Conservation (phyloP, 1,140 invertebrate genomes). For the Cephus cinctus region DNA sequence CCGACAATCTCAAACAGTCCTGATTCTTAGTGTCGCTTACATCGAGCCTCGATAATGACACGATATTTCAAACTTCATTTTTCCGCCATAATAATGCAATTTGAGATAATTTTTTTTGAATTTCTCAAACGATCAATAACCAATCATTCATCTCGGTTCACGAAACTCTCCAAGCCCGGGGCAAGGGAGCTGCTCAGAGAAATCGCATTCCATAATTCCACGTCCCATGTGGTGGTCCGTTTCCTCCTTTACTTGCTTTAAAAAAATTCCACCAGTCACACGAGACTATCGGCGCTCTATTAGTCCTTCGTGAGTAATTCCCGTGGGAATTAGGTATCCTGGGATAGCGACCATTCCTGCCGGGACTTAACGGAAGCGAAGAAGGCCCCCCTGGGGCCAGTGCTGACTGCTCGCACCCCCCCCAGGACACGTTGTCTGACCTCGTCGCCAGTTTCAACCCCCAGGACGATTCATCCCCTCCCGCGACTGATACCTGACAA, state of each 20-base stretch:
- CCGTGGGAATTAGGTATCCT: slow-evolving; percentile 46
- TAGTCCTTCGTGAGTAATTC: slow-evolving; percentile 48
- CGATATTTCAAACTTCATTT: not conserved
- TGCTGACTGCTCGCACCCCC: slow-evolving; percentile 40
- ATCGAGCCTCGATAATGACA: not conserved
- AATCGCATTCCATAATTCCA: slow-evolving; percentile 15
- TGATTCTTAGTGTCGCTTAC: not conserved
- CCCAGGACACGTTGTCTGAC: slow-evolving; percentile 25
- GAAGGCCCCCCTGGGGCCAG: slow-evolving; percentile 38
- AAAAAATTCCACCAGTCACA: not conserved
- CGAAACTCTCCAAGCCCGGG: too few relatives aligned
- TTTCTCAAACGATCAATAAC: too few relatives aligned
- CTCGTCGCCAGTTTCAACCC: not conserved
- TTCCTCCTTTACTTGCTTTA: not conserved
- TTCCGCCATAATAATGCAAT: too few relatives aligned
- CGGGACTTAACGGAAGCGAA: slow-evolving; percentile 23
- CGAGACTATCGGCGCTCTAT: slow-evolving; percentile 26
- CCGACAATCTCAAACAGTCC: too few relatives aligned
- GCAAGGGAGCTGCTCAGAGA: slow-evolving; percentile 12
- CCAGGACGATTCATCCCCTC: slow-evolving; percentile 6
- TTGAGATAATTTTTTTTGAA: too few relatives aligned
- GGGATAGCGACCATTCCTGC: slow-evolving; percentile 19
- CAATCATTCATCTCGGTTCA: too few relatives aligned
- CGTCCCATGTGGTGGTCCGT: not conserved
- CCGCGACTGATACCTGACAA: too few relatives aligned